Evolutionary conservation across 2,888 invertebrate genomes (phyloP).

Genomic region (Dryobotodes eremita): DNA sequence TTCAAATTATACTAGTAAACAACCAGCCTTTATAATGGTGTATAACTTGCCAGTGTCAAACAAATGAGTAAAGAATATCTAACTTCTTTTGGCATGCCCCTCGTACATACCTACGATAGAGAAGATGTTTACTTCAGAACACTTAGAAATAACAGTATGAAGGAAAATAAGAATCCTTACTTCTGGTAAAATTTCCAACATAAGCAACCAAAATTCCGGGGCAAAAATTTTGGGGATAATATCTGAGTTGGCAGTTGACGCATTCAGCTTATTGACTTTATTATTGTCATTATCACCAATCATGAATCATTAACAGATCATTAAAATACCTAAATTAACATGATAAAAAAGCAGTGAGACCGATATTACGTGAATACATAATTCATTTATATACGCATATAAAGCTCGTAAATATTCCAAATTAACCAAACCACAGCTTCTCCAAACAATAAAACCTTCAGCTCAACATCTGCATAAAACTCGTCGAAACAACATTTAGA

Average conservation of each 20-base stretch:
- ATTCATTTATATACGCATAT: not conserved
- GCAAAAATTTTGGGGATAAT: not conserved
- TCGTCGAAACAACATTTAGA: slow-evolving; percentile 37
- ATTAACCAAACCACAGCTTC: not conserved
- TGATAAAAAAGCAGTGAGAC: not conserved
- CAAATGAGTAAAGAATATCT: no score
- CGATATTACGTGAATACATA: not conserved
- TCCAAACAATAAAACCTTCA: not conserved
- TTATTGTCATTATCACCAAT: not conserved
- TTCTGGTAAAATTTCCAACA: not conserved
- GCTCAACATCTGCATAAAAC: slow-evolving; percentile 39
- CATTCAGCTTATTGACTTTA: not conserved
- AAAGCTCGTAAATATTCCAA: not conserved
- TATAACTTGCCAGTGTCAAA: no score
- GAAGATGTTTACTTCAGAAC: not conserved
- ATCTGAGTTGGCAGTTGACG: no score
- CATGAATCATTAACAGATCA: no score
- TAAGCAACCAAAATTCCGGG: not conserved
- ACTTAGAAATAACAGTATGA: not conserved
- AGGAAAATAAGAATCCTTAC: not conserved
- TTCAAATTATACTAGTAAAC: no score
- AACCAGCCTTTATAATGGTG: no score
- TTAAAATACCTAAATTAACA: not conserved
- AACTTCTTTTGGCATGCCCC: no score
- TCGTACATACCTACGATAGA: not conserved